Percentiles rank a stretch among this genome's conserved stretches.
phyloP scores from a whole-genome alignment of 2,888 invertebrate species.

The Diachrysia chrysitis region DNA sequence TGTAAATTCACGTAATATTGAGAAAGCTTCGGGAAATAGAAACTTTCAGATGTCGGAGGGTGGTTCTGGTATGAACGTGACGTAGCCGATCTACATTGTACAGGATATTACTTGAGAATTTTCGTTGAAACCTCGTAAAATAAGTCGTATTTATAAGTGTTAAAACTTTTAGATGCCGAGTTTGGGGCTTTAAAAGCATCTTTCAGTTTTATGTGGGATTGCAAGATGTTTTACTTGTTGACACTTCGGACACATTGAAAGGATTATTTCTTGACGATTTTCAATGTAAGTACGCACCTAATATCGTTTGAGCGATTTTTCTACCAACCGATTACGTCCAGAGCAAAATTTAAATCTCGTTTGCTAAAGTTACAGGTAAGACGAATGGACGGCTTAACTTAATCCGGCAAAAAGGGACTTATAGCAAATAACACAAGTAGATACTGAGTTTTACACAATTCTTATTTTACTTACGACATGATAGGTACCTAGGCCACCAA shows the following conservation, averaged over 20 bases:
- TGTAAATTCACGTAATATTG: conserved; percentile 7
- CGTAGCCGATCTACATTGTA: conserved; percentile 15
- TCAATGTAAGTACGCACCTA: neutral
- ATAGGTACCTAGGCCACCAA: neutral
- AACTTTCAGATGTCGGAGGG: conserved; percentile 19
- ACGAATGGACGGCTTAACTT: conserved; percentile 70
- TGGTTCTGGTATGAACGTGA: conserved; percentile 24
- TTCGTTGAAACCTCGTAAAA: conserved; percentile 17
- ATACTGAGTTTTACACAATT: neutral
- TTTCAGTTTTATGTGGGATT: conserved; percentile 19
- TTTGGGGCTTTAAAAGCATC: conserved; percentile 13
- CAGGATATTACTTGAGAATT: conserved; percentile 38
- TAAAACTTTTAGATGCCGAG: conserved; percentile 5
- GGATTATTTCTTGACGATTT: neutral
- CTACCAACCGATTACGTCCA: conserved; percentile 10
- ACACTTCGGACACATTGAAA: conserved; percentile 11
- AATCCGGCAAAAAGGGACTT: conserved; percentile 64
- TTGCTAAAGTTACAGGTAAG: conserved; percentile 53
- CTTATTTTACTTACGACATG: neutral
- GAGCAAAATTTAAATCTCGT: conserved; percentile 18
- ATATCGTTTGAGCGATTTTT: conserved; percentile 17
- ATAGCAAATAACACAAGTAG: conserved; percentile 64
- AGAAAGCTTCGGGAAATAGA: conserved; percentile 28
- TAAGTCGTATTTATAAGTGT: conserved; percentile 27
- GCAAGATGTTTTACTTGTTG: conserved; percentile 9